Evolutionary conservation across 2,113 vertebrate species (phyloP).

Genomic region (Cynocephalus volans): DNA sequence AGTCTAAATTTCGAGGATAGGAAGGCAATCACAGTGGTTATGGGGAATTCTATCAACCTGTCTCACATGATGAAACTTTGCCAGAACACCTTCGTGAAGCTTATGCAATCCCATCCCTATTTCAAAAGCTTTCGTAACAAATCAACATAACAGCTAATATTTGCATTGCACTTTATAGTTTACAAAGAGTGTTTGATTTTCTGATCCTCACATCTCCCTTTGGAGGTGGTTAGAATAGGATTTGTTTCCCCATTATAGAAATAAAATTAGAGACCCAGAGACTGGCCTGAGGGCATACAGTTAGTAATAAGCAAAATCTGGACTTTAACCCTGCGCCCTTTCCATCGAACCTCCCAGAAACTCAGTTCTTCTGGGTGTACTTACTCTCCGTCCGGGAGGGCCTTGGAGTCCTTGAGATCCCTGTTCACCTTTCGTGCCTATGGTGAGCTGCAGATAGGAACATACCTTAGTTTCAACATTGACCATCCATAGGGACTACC

Average conservation of each 20-base stretch:
- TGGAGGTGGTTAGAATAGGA: neutral
- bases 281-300: too few species aligned
- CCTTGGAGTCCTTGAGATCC: conserved; percentile 66
- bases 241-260: neutral
- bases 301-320: neutral
- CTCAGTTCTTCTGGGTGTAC: neutral
- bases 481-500: neutral
- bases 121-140: neutral
- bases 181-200: neutral
- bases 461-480: neutral
- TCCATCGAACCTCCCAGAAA: neutral
- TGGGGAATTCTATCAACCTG: neutral
- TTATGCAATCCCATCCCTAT: neutral
- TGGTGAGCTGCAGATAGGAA: conserved; percentile 61
- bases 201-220: neutral
- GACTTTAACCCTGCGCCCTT: neutral
- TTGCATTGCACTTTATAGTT: neutral
- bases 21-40: neutral
- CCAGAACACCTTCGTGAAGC: neutral
- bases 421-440: conserved; percentile 54
- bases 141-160: neutral
- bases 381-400: conserved; percentile 74
- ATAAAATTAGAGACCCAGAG: neutral
- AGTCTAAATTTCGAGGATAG: neutral
- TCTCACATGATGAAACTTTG: neutral